Conservation (phyloP, 2,888 invertebrate genomes). For the Lepidochrysops patricia region DNA sequence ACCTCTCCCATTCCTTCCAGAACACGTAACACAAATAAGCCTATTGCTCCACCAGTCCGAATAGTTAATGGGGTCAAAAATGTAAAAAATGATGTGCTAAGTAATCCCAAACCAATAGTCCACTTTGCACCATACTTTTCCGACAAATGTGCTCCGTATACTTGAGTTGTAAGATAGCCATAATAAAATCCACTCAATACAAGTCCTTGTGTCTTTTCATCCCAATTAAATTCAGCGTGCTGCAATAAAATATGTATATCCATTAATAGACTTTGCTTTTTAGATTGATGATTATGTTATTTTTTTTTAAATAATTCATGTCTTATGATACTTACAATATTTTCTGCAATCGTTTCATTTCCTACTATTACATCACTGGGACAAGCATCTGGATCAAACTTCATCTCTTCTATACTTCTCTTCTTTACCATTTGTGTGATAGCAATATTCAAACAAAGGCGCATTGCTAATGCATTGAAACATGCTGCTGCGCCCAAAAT, state of each 20-base stretch:
- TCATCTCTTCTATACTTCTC: constrained; percentile 41
- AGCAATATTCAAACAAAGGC: constrained; percentile 80
- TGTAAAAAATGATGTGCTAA: constrained; percentile 82
- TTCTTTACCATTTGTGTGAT: constrained; percentile 79
- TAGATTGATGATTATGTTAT: too few relatives aligned
- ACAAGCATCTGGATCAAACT: constrained; percentile 52
- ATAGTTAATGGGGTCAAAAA: constrained; percentile 80
- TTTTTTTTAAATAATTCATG: not conserved
- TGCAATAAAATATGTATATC: not conserved
- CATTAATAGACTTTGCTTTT: not conserved
- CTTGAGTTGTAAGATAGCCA: constrained; percentile 82
- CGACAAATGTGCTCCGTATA: constrained; percentile 83
- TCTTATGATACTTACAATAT: constrained; percentile 17
- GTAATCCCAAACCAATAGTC: constrained; percentile 80
- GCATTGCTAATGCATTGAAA: constrained; percentile 83
- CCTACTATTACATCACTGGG: constrained; percentile 36
- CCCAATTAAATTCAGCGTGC: constrained; percentile 68
- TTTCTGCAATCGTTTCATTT: constrained; percentile 15
- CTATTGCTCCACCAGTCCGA: constrained; percentile 44
- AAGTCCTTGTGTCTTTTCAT: constrained; percentile 75
- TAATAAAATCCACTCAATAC: constrained; percentile 83
- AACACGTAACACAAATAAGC: constrained; percentile 58
- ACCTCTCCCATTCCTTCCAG: constrained; percentile 83
- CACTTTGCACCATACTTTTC: constrained; percentile 85
- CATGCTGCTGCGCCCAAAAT: constrained; percentile 82